A percentile compares a stretch with the other conserved stretches of the same genome.
Evolutionary conservation across 2,113 vertebrate genomes (phyloP).

Genomic region (Coracopsis vasa): DNA sequence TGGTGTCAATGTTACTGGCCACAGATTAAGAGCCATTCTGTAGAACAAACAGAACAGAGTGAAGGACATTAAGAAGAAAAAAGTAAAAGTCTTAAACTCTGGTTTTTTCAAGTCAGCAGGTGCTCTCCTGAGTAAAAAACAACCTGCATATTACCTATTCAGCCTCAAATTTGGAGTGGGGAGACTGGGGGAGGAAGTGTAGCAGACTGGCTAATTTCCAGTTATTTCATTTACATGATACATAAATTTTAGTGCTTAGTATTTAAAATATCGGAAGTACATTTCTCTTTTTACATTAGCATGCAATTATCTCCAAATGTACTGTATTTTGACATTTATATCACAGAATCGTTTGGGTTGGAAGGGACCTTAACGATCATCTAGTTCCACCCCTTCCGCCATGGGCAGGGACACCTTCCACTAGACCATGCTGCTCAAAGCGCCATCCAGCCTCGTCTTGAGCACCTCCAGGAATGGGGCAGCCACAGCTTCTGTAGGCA

Average conservation of each 20-base stretch:
- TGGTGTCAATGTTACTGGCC: not conserved
- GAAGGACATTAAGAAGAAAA: no score
- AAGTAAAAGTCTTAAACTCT: not conserved
- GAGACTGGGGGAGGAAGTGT: not conserved
- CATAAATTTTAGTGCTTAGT: not conserved
- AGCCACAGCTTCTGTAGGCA: not conserved
- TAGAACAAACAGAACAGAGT: not conserved
- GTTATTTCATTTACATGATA: not conserved
- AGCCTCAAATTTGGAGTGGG: not conserved
- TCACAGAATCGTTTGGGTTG: not conserved
- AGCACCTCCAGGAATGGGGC: not conserved
- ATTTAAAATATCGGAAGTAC: not conserved
- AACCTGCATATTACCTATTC: not conserved
- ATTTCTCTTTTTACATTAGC: not conserved
- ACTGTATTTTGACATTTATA: not conserved
- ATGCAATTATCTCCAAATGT: not conserved
- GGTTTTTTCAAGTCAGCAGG: not conserved
- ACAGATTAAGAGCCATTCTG: rapidly evolving
- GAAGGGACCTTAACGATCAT: not conserved
- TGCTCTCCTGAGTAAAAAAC: not conserved
- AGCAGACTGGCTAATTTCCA: not conserved
- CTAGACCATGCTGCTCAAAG: not conserved
- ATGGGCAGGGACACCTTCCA: not conserved
- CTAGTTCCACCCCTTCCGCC: not conserved
- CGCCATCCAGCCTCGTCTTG: not conserved